Conservation (phyloP, 2,888 invertebrate species). For the Dascillus cervinus region DNA sequence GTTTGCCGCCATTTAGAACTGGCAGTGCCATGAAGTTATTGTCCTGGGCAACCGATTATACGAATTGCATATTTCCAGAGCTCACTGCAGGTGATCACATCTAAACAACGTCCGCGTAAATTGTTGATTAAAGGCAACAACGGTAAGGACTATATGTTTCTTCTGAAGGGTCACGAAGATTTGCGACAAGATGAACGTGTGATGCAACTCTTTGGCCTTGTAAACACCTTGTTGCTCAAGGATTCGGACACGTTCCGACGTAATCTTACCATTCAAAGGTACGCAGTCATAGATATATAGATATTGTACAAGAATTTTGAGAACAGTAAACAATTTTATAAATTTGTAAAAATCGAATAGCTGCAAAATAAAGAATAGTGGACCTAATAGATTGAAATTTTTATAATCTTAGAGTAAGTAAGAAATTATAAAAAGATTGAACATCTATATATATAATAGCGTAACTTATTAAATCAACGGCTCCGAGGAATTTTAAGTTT, state of each 20-base stretch:
- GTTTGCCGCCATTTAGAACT: constrained; percentile 87
- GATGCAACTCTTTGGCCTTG: constrained; percentile 80
- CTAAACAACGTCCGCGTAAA: constrained; percentile 95
- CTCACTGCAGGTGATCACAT: constrained; percentile 89
- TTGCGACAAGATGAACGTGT: constrained; percentile 97
- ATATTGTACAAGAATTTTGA: too few relatives aligned
- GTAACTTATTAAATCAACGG: too few relatives aligned
- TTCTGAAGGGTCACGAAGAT: constrained; percentile 98
- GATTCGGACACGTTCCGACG: constrained; percentile 93
- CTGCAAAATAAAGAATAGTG: too few relatives aligned
- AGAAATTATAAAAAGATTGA: too few relatives aligned
- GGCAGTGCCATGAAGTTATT: constrained; percentile 96
- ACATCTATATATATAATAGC: too few relatives aligned
- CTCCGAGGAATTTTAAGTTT: too few relatives aligned
- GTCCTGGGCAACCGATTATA: constrained; percentile 83
- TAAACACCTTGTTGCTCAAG: constrained; percentile 89
- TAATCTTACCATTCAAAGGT: constrained; percentile 80
- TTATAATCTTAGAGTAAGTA: too few relatives aligned
- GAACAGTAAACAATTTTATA: too few relatives aligned
- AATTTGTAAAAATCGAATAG: too few relatives aligned
- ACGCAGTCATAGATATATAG: constrained; percentile 97
- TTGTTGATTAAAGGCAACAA: constrained; percentile 90
- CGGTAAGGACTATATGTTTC: constrained; percentile 96
- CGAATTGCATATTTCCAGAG: constrained; percentile 86
- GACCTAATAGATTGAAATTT: too few relatives aligned